Conservation (phyloP, 1,140 invertebrate species). For the Nephila pilipes region DNA sequence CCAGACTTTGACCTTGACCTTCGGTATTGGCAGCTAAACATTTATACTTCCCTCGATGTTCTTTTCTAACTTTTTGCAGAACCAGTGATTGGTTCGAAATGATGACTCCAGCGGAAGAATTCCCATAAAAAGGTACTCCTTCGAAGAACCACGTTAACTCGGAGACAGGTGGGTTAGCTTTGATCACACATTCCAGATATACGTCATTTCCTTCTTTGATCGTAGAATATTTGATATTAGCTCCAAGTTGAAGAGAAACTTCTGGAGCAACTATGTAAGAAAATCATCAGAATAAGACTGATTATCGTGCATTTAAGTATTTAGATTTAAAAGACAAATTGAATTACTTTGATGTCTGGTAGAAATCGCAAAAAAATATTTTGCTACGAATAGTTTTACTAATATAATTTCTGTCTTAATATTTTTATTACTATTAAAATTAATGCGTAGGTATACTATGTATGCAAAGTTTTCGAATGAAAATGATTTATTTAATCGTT, state of each 20-base stretch:
- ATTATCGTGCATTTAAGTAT: background rate
- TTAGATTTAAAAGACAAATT: background rate
- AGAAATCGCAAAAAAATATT: background rate
- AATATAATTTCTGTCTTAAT: too few species aligned
- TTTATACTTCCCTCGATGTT: slow-evolving; percentile 77
- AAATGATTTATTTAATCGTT: too few species aligned
- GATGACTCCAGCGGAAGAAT: slow-evolving; percentile 87
- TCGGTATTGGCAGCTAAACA: slow-evolving; percentile 78
- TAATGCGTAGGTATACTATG: background rate
- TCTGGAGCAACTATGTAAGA: slow-evolving; percentile 72
- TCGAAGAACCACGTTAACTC: slow-evolving; percentile 88
- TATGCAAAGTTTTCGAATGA: too few species aligned
- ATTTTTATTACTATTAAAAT: background rate
- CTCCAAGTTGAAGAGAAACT: slow-evolving; percentile 71
- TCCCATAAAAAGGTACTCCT: slow-evolving; percentile 52
- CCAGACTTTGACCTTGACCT: slow-evolving; percentile 89
- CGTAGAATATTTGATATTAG: slow-evolving; percentile 69
- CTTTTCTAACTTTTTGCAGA: slow-evolving; percentile 74
- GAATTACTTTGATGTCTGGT: background rate
- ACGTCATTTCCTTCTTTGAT: slow-evolving; percentile 90
- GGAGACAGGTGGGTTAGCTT: slow-evolving; percentile 91
- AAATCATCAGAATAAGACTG: background rate
- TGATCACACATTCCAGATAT: slow-evolving; percentile 93
- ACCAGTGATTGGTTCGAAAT: slow-evolving; percentile 82
- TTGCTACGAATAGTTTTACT: background rate